Base-by-base conservation (phyloP, 2,888 invertebrate genomes). In the Phyllotreta cruciferae region DNA sequence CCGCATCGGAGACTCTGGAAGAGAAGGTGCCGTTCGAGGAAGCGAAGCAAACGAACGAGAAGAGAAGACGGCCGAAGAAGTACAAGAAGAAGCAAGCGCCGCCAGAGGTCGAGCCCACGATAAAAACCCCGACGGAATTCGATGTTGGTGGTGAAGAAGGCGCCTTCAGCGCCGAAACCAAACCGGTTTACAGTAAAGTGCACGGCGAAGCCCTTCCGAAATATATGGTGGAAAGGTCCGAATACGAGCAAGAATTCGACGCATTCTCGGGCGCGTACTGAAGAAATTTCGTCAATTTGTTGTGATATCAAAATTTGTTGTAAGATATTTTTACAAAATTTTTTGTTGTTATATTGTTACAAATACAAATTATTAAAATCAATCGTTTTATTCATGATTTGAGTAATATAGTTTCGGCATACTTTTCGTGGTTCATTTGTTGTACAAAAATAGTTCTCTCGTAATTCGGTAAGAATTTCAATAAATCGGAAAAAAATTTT, bases 241-340 rank as follows among this genome's bases (percentile, higher is more conserved):
- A 88, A 67, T 87, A 87, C 71, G 90, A 90, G 80, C 82, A 82
- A 73, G 85, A 87, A 63, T 89, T 90, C 75, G 90, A 90, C 76
- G 86, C 82, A 60, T 77, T 80, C 55, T 75, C 81, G 11, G 75
- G 76, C 56, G 56, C 69, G 1, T 24, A 38, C 62, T 64, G n/a
- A 66, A 61, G 54, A 60, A 38, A 62, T 56, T 50, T 53, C 57
- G 57, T 54, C 60, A 47, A 61, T 41, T 64, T 62, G 65, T 64
- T 62, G 65, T 67, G 60, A 68, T 64, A 52, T 37, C 37, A 58
- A 13, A 50, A 53, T 60, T 10, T 60, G 36, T 45, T 36, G 41
- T 42, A 56, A 36, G 47, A 37, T 57, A 49, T 49, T 41, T 41
- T 39, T 36, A 57, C 41, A 35, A 24, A 35, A 37, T 39, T 34